phyloP scores from a whole-genome alignment of 2,888 invertebrate genomes.

The Idaea aversata region DNA sequence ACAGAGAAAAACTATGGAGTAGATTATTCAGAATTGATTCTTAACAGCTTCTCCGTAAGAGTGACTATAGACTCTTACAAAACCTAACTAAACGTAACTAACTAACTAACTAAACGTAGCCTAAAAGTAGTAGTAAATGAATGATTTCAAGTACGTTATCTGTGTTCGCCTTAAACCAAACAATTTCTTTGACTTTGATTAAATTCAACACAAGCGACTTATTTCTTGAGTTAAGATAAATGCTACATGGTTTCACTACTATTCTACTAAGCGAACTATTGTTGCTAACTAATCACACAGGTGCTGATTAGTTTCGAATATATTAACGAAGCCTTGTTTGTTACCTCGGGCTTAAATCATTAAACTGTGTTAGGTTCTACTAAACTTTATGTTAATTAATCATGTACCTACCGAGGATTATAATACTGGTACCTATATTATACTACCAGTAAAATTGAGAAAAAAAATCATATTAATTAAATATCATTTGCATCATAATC shows the following conservation, averaged over 20 bases:
- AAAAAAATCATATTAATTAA: too few relatives aligned
- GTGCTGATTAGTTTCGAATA: conserved; percentile 1
- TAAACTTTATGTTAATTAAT: not conserved
- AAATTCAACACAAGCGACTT: too few relatives aligned
- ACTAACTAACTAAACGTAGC: too few relatives aligned
- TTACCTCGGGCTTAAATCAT: not conserved
- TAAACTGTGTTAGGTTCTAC: not conserved
- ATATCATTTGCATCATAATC: too few relatives aligned
- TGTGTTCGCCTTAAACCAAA: too few relatives aligned
- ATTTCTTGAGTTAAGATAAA: conserved; percentile 4
- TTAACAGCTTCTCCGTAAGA: too few relatives aligned
- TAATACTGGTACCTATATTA: not conserved
- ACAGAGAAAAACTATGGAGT: conserved; percentile 8
- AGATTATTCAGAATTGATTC: conserved; percentile 12
- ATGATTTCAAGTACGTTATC: too few relatives aligned
- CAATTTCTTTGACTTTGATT: too few relatives aligned
- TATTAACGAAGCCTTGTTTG: not conserved
- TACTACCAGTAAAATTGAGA: conserved; percentile 6
- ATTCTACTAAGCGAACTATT: not conserved
- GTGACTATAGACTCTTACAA: too few relatives aligned
- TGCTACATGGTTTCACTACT: conserved; percentile 5
- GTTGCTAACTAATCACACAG: not conserved
- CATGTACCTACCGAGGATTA: not conserved
- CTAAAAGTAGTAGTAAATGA: too few relatives aligned
- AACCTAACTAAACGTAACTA: too few relatives aligned